phyloP scores from a whole-genome alignment of 2,113 vertebrate genomes.

The Bubo blakistoni region DNA sequence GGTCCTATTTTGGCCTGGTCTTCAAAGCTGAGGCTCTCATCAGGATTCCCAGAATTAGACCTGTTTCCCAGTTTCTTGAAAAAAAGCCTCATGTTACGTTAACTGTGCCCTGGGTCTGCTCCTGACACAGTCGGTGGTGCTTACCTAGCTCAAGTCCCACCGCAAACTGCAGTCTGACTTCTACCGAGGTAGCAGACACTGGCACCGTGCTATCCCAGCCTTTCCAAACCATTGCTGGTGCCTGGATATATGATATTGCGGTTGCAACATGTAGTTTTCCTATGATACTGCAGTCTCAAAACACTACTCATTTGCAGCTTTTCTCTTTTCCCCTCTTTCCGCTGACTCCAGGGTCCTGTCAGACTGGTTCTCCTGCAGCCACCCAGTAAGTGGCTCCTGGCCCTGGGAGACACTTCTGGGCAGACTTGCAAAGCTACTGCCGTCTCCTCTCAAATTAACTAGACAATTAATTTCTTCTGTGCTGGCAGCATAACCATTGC shows the following conservation, averaged over 20 bases:
- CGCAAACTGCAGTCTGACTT: not conserved
- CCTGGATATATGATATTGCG: not conserved
- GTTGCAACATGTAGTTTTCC: rapidly evolving
- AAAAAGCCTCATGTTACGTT: rapidly evolving
- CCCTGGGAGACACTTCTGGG: not conserved
- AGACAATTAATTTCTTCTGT: not conserved
- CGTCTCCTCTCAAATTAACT: not conserved
- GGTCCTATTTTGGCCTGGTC: not conserved
- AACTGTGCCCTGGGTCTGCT: not conserved
- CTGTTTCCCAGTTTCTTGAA: not conserved
- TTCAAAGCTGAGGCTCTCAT: not conserved
- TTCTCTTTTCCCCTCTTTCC: not conserved
- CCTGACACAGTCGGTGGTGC: not conserved
- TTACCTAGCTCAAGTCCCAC: not conserved
- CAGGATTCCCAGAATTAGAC: not conserved
- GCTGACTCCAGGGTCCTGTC: not conserved
- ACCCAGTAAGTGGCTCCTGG: not conserved
- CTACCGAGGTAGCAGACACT: not conserved
- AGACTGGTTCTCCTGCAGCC: not conserved
- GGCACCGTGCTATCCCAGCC: rapidly evolving
- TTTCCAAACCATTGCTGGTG: not conserved
- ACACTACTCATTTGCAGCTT: not conserved
- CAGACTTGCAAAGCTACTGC: not conserved
- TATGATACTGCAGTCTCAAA: not conserved
- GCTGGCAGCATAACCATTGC: not conserved